Base-by-base conservation (phyloP, 2,113 vertebrate species). In the Gorilla gorilla region DNA sequence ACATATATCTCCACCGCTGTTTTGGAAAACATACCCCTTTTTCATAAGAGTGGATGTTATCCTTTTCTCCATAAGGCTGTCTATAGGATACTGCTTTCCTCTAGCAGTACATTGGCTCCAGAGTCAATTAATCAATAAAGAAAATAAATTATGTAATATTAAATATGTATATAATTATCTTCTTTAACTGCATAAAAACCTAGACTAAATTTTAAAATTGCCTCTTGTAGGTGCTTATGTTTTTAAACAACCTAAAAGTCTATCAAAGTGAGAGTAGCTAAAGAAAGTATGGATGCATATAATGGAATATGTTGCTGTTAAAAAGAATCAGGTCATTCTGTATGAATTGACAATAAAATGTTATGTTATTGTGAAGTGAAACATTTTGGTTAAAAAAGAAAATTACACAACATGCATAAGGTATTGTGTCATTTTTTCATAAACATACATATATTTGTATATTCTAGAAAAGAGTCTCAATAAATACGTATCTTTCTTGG, bases 161-260 rank as follows among this genome's bases (percentile, higher is more conserved):
- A 93, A 48, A 40, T 73, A 64, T 23, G 14, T 85, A 48, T 16
- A 90, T 96, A 59, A 82, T 57, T 79, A 87, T 38, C 6, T 89
- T 86, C 11, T 66, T 87, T 89, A 68, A 55, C 11, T 81, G 91
- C 35, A 30, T 85, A 90, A 66, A 70, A 6, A 64, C 45, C 10
- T 59, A 6, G 25, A 32, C 11, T 70, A 72, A 89, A 81, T 35
- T 91, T 57, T 45, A 17, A 94, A 73, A 75, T 40, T 79, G 25
- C 20, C 32, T 90, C 61, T 90, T 93, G 16, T 17, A 73, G 66
- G 5, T 59, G 27, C 30, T 66, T 68, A 83, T 91, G 27, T 73
- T 85, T 90, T 92, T 81, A 93, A 45, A 78, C 18, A 81, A 70
- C 32, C 25, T 81, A 45, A 59, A 95, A 87, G 30, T 91, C 43